Conservation (phyloP, 2,113 vertebrate genomes). For the Dicerorhinus sumatrensis region DNA sequence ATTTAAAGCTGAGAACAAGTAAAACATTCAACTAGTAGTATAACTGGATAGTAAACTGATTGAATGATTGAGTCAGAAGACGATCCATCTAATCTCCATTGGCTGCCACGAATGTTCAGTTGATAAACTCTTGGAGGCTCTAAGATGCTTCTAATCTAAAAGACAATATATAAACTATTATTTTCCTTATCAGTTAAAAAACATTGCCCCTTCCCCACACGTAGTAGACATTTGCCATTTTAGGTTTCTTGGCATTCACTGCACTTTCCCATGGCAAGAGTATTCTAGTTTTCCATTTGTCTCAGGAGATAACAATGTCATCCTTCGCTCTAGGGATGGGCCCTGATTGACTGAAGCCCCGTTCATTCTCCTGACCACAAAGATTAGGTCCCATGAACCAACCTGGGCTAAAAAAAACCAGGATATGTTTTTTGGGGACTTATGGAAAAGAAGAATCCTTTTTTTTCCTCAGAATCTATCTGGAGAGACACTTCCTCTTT, state of each 20-base stretch:
- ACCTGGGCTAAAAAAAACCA: not conserved
- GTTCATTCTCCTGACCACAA: not conserved
- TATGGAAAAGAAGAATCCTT: not conserved
- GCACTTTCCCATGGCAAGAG: not conserved
- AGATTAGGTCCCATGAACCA: not conserved
- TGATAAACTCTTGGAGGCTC: not conserved
- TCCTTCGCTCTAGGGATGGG: not conserved
- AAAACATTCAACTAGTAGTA: conserved; percentile 22
- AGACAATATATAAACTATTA: not conserved
- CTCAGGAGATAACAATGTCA: not conserved
- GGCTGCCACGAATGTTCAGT: not conserved
- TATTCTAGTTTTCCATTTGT: not conserved
- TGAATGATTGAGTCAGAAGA: not conserved
- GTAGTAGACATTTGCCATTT: not conserved
- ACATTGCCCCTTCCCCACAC: not conserved
- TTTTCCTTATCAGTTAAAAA: conserved; percentile 22
- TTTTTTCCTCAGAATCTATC: not conserved
- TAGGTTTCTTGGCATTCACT: not conserved
- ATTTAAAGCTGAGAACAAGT: conserved; percentile 33
- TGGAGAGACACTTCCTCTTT: not conserved
- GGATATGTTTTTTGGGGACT: not conserved
- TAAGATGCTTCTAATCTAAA: not conserved
- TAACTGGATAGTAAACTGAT: conserved; percentile 7
- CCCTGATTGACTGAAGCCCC: not conserved
- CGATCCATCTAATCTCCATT: not conserved